Evolutionary conservation across 2,888 invertebrate genomes (phyloP).

Genomic region (Hyles lineata): DNA sequence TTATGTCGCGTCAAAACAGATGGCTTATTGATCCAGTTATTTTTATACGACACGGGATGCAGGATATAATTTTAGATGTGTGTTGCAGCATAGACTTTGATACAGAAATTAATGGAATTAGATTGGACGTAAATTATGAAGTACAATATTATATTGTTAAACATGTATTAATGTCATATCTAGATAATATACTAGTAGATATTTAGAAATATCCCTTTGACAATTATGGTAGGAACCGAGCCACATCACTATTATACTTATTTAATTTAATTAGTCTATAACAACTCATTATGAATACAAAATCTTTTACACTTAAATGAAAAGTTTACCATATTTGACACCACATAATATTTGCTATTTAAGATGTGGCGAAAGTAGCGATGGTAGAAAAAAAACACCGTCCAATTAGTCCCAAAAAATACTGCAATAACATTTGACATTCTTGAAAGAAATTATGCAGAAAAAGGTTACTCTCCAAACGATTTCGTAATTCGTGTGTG

Average conservation of each 20-base stretch:
- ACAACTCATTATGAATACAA: too few species aligned
- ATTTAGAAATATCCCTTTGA: too few species aligned
- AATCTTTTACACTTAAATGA: too few species aligned
- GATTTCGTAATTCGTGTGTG: constrained; percentile 2
- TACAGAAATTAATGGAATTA: neutral
- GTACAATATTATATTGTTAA: too few species aligned
- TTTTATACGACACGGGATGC: neutral
- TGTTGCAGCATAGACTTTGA: neutral
- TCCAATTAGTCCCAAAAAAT: constrained; percentile 1
- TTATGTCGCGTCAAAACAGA: constrained; percentile 18
- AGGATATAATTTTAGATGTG: neutral
- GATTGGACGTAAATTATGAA: too few species aligned
- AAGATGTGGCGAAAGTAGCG: neutral
- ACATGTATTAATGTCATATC: too few species aligned
- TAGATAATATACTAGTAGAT: too few species aligned
- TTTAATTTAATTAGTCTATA: too few species aligned
- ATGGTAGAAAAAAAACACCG: neutral
- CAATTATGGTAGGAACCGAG: too few species aligned
- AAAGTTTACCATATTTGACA: too few species aligned
- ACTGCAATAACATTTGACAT: constrained; percentile 8
- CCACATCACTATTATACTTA: too few species aligned
- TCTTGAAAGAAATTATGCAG: neutral
- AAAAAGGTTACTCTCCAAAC: constrained; percentile 7
- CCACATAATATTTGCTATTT: neutral
- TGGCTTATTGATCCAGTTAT: constrained; percentile 20